A percentile compares a stretch with the other conserved stretches of the same genome.
Evolutionary conservation across 2,113 vertebrate genomes (phyloP).

Genomic region (Entomyzon cyanotis): DNA sequence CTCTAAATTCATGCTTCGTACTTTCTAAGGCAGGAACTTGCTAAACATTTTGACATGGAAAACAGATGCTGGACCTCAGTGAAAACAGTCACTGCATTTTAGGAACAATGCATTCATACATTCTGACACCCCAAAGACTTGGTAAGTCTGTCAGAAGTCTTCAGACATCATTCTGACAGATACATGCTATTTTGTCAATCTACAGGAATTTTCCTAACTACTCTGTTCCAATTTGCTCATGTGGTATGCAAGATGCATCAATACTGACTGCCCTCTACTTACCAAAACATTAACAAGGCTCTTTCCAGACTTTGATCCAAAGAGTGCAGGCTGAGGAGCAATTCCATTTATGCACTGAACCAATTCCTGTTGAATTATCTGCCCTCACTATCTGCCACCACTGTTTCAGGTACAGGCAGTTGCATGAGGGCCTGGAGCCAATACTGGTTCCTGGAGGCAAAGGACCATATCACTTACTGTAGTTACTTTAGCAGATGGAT

Average conservation of each 20-base stretch:
- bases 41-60: not conserved
- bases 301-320: not conserved
- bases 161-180: not conserved
- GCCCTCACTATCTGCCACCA: not conserved
- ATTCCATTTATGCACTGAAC: not conserved
- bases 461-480: not conserved
- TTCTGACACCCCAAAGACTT: not conserved
- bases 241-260: not conserved
- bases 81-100: not conserved
- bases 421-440: fast-evolving
- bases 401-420: not conserved
- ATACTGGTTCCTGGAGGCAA: not conserved
- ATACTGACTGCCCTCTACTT: not conserved
- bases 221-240: not conserved
- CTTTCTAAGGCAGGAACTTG: not conserved
- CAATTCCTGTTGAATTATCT: not conserved
- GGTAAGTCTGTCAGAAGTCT: not conserved
- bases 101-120: not conserved
- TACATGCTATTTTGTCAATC: not conserved
- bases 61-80: not conserved
- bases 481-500: not conserved
- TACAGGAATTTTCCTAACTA: not conserved
- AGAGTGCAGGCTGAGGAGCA: not conserved
- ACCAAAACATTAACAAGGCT: not conserved
- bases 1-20: not conserved